Evolutionary conservation across 53 echinoderm and acorn worm genomes (phyloP), one percentile per base, ranked within the genome.

Genomic region (Temnopleurus reevesii): DNA sequence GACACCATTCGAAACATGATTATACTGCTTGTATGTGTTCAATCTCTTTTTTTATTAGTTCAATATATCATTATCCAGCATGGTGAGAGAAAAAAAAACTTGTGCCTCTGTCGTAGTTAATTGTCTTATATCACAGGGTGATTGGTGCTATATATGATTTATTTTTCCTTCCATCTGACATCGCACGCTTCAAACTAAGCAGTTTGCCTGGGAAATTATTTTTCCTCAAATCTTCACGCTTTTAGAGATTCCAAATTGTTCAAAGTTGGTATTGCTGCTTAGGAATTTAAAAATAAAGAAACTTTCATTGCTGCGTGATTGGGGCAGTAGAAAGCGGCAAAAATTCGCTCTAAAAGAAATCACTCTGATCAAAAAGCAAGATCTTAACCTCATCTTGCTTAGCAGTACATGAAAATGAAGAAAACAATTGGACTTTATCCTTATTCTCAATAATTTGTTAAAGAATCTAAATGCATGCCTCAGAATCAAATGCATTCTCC

Each of bases 151-250:
- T 66, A 25, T 85, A 85, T 59, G 45, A 85, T 59, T 85, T 85
- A 43, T 51, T 82, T 66, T 71, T 71, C 12, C 88, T 49, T 87
- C 49, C 71, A 87, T 87, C 71, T 66, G 53, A 71, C 51, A 66
- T 87, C 51, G 88, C 88, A 87, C 88, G 88, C 88, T 87, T 87
- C 65, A 51, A 71, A 65, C 51, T 66, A 87, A 87, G 28, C 49
- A 54, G 41, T 86, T 45, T 66, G 88, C 88, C 65, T 87, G 65
- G 88, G 88, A 49, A 45, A 38, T 45, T 9, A 59, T 49, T 51
- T 54, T 60, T 85, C 60, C 60, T 60, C 12, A 44, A 85, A 60
- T 59, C 60, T 60, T 83, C 83, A 83, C 55, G 83, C 54, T 83
- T 47, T 46, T 49, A 79, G 79, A 79, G 79, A 79, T 79, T 46